Evolutionary conservation across 2,888 invertebrate genomes (phyloP).

Genomic region (Troides oblongomaculatus): DNA sequence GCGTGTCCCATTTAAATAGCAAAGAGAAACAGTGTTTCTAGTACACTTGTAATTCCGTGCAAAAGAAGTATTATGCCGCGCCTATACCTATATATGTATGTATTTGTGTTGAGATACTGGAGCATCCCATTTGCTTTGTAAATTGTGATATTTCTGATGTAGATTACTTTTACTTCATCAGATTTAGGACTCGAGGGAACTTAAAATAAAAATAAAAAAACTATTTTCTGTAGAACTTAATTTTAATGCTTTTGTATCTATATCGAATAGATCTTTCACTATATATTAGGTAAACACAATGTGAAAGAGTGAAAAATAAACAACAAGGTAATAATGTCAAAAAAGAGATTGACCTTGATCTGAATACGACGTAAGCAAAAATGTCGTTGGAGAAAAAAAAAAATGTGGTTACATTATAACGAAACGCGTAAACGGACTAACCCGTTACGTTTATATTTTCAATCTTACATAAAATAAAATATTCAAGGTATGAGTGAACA

Average conservation of each 20-base stretch:
- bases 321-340: background rate
- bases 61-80: background rate
- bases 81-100: too few species aligned
- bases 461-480: background rate
- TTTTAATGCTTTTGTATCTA: too few species aligned
- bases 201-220: too few species aligned
- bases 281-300: background rate
- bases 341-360: constrained; percentile 1
- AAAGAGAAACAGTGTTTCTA: constrained; percentile 11
- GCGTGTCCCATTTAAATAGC: constrained; percentile 10
- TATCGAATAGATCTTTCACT: background rate
- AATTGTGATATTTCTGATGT: background rate
- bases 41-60: background rate
- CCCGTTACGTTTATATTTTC: background rate
- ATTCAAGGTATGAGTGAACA: background rate
- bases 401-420: background rate
- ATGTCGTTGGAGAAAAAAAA: background rate
- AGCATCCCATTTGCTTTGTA: background rate
- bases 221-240: too few species aligned
- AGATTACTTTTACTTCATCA: too few species aligned
- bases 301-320: background rate
- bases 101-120: too few species aligned
- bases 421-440: background rate
- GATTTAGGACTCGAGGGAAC: too few species aligned
- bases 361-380: background rate